phyloP scores from a whole-genome alignment of 1,140 invertebrate species.

The Cydia pomonella region DNA sequence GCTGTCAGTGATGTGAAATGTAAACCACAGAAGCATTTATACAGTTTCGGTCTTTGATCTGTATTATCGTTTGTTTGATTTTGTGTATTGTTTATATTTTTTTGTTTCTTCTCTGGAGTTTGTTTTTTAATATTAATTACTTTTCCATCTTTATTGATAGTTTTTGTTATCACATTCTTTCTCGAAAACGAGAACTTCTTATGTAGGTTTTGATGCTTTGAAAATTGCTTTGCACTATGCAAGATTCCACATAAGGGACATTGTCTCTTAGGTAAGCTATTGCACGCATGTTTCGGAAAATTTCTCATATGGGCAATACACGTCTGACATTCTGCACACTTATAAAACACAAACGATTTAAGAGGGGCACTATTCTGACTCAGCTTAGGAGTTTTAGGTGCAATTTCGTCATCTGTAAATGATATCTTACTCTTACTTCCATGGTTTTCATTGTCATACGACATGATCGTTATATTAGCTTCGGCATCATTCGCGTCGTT shows the following conservation, averaged over 20 bases:
- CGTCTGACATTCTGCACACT: neutral
- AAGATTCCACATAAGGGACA: neutral
- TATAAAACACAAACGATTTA: conserved; percentile 4
- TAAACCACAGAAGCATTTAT: conserved; percentile 39
- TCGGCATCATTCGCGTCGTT: conserved; percentile 32
- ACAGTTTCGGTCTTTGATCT: conserved; percentile 16
- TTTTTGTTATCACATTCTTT: neutral
- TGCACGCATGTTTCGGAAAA: neutral
- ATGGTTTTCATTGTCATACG: neutral
- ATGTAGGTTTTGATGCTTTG: neutral
- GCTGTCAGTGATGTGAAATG: conserved; percentile 37
- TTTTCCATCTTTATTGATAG: neutral
- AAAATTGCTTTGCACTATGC: neutral
- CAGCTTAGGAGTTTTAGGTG: neutral
- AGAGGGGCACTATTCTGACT: neutral
- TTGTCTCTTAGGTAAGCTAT: neutral
- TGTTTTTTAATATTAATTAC: conserved; percentile 5
- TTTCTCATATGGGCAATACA: neutral
- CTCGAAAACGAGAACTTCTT: neutral
- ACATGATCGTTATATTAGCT: conserved; percentile 13
- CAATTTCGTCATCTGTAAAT: neutral
- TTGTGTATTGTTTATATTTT: neutral
- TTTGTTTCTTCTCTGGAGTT: neutral
- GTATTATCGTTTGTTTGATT: neutral
- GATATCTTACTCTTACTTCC: conserved; percentile 1